Evolutionary conservation across 1,140 invertebrate species (phyloP).

Genomic region (Phthorimaea operculella): DNA sequence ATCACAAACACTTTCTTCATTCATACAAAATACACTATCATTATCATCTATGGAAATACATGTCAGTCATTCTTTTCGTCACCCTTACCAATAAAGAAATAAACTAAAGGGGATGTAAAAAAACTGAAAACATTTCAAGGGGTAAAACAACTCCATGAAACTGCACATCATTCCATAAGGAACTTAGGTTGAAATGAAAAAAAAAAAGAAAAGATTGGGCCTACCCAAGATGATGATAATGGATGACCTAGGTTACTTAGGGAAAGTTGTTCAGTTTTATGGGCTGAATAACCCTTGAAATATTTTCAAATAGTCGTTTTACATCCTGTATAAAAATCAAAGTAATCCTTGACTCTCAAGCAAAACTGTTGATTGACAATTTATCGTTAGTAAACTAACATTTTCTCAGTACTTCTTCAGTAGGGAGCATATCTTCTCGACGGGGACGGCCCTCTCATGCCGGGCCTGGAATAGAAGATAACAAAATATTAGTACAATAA

Average conservation of each 20-base stretch:
- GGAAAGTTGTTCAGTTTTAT: too few relatives aligned
- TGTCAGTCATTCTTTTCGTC: conserved; percentile 28
- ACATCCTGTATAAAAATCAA: neutral
- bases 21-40: conserved; percentile 18
- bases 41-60: conserved; percentile 17
- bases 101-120: too few relatives aligned
- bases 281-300: too few relatives aligned
- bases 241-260: too few relatives aligned
- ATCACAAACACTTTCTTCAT: conserved; percentile 29
- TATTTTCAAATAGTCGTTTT: too few relatives aligned
- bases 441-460: conserved; percentile 78
- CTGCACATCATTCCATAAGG: too few relatives aligned
- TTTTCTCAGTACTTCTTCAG: conserved; percentile 55
- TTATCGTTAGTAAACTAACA: neutral
- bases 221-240: too few relatives aligned
- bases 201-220: too few relatives aligned
- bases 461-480: conserved; percentile 68
- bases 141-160: too few relatives aligned
- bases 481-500: conserved; percentile 17
- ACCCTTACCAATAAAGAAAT: conserved; percentile 14
- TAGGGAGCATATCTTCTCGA: conserved; percentile 84
- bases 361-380: neutral
- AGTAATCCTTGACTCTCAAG: neutral
- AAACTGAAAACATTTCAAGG: too few relatives aligned
- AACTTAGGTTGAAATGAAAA: too few relatives aligned